Conservation (phyloP, 1,140 invertebrate genomes). For the Drosophila pachea region DNA sequence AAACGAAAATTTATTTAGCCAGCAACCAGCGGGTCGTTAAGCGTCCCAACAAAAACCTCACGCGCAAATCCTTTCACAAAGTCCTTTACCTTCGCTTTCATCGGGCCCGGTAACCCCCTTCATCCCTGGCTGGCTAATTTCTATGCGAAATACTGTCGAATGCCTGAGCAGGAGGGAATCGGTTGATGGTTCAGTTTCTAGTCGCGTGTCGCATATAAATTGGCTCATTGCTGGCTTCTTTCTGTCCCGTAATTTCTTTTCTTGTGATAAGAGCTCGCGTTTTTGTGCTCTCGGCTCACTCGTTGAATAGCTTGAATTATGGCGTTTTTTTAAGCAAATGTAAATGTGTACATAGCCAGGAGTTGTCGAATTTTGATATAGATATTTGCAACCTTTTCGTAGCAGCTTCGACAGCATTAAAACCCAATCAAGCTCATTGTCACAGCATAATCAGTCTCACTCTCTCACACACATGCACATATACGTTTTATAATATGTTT, state of each 20-base stretch:
- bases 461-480: conserved; percentile 19
- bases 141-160: conserved; percentile 12
- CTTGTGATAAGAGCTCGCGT: conserved; percentile 44
- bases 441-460: conserved; percentile 63
- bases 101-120: too few relatives aligned
- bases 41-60: conserved; percentile 14
- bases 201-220: conserved; percentile 70
- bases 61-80: conserved; percentile 55
- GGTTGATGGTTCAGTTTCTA: conserved; percentile 27
- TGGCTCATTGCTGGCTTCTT: conserved; percentile 61
- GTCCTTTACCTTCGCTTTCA: too few relatives aligned
- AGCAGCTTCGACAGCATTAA: conserved; percentile 48
- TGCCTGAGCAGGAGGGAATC: conserved; percentile 21
- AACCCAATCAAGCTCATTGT: conserved; percentile 74
- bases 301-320: conserved; percentile 12
- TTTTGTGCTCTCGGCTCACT: conserved; percentile 12
- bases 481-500: conserved; percentile 43
- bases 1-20: conserved; percentile 62
- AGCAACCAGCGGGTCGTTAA: conserved; percentile 35
- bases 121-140: conserved; percentile 50
- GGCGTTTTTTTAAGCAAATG: neutral
- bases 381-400: neutral
- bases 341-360: neutral
- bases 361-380: neutral
- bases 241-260: conserved; percentile 36